A percentile compares a stretch with the other conserved stretches of the same genome.
Evolutionary conservation across 2,113 vertebrate genomes (phyloP).

Genomic region (Microtus richardsoni): DNA sequence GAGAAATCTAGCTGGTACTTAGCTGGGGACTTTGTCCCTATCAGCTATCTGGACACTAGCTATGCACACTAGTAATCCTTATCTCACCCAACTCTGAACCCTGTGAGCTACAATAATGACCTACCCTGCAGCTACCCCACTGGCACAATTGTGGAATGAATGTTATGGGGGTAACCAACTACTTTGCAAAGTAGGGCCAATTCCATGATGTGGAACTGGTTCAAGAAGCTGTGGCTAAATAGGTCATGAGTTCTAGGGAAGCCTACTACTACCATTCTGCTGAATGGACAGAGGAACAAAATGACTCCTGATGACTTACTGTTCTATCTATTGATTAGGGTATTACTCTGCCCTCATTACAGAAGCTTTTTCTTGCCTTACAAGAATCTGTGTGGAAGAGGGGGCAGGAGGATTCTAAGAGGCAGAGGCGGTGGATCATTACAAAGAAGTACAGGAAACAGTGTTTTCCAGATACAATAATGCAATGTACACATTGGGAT

Average conservation of each 20-base stretch:
- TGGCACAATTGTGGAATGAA: neutral
- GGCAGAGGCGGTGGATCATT: no score
- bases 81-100: neutral
- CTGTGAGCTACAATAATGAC: neutral
- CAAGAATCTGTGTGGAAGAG: neutral
- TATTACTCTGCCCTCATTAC: neutral
- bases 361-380: neutral
- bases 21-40: neutral
- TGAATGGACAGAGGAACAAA: neutral
- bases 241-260: neutral
- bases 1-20: neutral
- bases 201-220: neutral
- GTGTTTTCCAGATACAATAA: neutral
- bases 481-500: neutral
- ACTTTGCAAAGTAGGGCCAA: neutral
- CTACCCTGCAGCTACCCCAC: neutral
- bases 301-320: neutral
- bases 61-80: neutral
- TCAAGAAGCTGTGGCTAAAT: neutral
- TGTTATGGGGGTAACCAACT: neutral
- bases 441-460: neutral
- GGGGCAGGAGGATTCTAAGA: neutral
- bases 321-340: neutral
- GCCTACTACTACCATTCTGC: neutral
- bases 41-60: neutral